Evolutionary conservation across 92 coral and sea anemone genomes (phyloP).

Genomic region (Ricordea florida): DNA sequence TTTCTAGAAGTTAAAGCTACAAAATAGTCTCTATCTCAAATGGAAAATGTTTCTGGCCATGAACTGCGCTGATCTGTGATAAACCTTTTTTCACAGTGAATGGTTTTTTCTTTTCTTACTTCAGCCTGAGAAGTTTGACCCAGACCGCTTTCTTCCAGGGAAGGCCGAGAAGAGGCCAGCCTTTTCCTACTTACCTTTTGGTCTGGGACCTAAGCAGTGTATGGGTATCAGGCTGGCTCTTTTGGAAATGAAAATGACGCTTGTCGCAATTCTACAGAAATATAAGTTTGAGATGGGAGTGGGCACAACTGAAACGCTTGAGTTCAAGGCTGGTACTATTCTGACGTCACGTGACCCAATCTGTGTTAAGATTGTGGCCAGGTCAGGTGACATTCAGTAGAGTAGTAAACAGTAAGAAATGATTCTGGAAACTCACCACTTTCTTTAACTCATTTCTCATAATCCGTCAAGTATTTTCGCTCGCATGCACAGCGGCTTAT

Average conservation of each 20-base stretch:
- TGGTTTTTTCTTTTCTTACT: too few species aligned
- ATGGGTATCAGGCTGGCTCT: conserved; percentile 29
- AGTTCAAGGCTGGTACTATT: conserved; percentile 18
- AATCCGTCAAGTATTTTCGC: too few species aligned
- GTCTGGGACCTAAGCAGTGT: conserved; percentile 42
- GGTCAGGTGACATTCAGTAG: conserved; percentile 7
- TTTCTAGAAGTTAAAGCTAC: too few species aligned
- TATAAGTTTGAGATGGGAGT: conserved; percentile 22
- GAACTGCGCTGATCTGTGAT: too few species aligned
- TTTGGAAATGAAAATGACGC: conserved; percentile 14
- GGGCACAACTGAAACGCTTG: neutral
- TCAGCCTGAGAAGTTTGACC: conserved; percentile 44
- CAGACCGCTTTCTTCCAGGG: conserved; percentile 32
- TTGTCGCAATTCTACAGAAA: conserved; percentile 23
- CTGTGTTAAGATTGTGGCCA: conserved; percentile 12
- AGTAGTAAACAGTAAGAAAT: too few species aligned
- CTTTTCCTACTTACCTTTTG: conserved; percentile 23
- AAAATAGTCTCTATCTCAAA: neutral
- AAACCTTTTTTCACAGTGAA: too few species aligned
- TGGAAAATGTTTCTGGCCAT: neutral
- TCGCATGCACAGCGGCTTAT: too few species aligned
- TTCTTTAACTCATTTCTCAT: too few species aligned
- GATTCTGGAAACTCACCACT: too few species aligned
- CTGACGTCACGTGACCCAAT: conserved; percentile 3
- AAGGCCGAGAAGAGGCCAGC: conserved; percentile 11